Base-by-base conservation (phyloP, 1,140 invertebrate species). In the Prorops nasuta region DNA sequence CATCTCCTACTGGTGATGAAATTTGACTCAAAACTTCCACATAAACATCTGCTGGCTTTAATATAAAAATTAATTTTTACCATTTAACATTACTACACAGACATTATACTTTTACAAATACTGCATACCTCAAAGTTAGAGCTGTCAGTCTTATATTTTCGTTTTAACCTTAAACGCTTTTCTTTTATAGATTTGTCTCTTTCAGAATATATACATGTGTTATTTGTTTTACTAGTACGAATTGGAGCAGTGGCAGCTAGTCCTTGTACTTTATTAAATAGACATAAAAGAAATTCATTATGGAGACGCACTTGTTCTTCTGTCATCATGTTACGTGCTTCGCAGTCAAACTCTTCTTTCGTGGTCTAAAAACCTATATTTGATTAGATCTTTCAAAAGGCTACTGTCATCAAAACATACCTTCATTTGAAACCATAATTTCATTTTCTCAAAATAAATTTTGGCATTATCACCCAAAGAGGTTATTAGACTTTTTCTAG, bases 321-420 rank as follows among this genome's bases (percentile, higher is more conserved):
- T 6, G 76, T 80, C 51, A 92, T 76, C 1, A 91, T 74, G 66
- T 83, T 82, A 24, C 89, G 79, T 4, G 86, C 87, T 74, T 89
- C 87, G 2, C 70, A 64, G 66, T 92, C 89, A 74, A 92, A 92
- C 55, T 91, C 86, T 71, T 90, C 88, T 71, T 90, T 91, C 0
- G 86, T 84, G 22, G 77, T 76, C 81, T 84, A 53, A 61, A 58
- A 17, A 31, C 24, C 40, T 42, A 12, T 24, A 31, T 2, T 14
- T 35, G 20, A 20, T 31, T 15, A 21, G n/a, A 19, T 32, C 6
- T 44, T 15, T 9, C 1, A 15, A 34, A 41, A 34, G 9, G 3
- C 44, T 15, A 3, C 24, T 18, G 32, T 47, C 1, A 10, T 14
- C 17, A 20, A 54, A 24, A 45, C 7, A 1, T 59, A 85, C 80